A percentile compares a stretch with the other conserved stretches of the same genome.
phyloP scores from a whole-genome alignment of 1,140 invertebrate genomes.

The Chironomus striatipennis region DNA sequence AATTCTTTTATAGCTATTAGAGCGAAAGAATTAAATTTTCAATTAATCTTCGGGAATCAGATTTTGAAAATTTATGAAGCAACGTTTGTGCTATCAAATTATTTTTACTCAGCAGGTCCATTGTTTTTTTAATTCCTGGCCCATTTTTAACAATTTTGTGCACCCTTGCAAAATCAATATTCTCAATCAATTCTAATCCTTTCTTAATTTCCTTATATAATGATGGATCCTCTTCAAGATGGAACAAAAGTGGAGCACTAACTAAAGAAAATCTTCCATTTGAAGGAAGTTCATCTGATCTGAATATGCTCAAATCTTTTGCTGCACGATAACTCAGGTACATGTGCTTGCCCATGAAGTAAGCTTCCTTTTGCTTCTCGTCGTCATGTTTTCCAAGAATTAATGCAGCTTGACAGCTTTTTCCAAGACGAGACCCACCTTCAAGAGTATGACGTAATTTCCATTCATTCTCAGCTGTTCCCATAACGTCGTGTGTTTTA shows the following conservation, averaged over 20 bases:
- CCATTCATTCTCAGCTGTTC: constrained; percentile 67
- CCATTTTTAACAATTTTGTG: constrained; percentile 44
- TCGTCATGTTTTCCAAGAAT: constrained; percentile 61
- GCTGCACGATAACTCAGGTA: constrained; percentile 73
- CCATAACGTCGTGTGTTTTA: constrained; percentile 41
- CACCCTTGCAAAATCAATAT: constrained; percentile 54
- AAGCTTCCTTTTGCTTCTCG: constrained; percentile 56
- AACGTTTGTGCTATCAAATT: constrained; percentile 55
- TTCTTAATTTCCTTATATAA: constrained; percentile 58
- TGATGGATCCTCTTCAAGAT: constrained; percentile 59
- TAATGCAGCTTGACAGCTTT: constrained; percentile 71
- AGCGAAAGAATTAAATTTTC: constrained; percentile 58
- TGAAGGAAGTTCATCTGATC: constrained; percentile 38
- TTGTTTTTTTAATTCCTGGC: constrained; percentile 52
- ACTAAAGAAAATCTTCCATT: constrained; percentile 53
- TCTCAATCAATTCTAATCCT: constrained; percentile 53
- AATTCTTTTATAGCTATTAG: too few relatives aligned
- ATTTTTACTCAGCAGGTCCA: constrained; percentile 60
- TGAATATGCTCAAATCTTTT: constrained; percentile 48
- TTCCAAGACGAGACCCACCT: constrained; percentile 69
- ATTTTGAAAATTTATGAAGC: constrained; percentile 51
- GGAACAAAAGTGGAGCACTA: constrained; percentile 69
- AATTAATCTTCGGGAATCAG: constrained; percentile 51
- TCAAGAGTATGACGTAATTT: constrained; percentile 68
- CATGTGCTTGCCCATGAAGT: constrained; percentile 75